A percentile compares a stretch with the other conserved stretches of the same genome.
These are phyloP conservation scores for Leptopilina syphax DNA, from an alignment of 2,888 invertebrate genomes.

Conservation along the genomic window DNA sequence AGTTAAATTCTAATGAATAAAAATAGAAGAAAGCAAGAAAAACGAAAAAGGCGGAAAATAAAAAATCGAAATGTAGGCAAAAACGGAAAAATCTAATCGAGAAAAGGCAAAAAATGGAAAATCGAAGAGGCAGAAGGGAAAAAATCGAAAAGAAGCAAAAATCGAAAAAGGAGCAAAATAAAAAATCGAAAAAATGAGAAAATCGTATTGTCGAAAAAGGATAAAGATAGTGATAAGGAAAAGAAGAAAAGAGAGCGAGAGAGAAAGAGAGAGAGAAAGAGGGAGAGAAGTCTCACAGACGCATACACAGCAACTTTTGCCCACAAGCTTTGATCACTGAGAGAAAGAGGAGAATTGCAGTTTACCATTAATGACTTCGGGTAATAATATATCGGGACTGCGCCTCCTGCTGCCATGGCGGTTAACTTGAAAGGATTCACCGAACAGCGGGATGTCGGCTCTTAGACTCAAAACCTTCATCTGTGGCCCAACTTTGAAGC, in stretches of 20 bases:
- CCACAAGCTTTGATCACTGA: constrained; percentile 40
- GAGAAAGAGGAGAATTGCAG: constrained; percentile 70
- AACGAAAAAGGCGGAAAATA: too few species aligned
- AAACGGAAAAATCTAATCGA: too few species aligned
- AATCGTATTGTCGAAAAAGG: too few species aligned
- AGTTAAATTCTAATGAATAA: too few species aligned
- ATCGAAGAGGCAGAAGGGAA: too few species aligned
- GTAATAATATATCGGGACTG: constrained; percentile 73
- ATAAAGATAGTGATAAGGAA: not conserved
- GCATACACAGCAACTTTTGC: not conserved
- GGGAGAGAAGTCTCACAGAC: not conserved
- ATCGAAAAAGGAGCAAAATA: too few species aligned
- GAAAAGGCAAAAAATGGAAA: too few species aligned
- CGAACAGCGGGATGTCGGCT: constrained; percentile 74
- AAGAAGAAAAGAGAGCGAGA: not conserved
- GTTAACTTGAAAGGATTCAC: constrained; percentile 72
- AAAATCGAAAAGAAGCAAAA: too few species aligned
- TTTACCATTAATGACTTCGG: constrained; percentile 74
- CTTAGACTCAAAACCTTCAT: constrained; percentile 67
- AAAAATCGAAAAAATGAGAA: too few species aligned
- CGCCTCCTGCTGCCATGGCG: constrained; percentile 73
- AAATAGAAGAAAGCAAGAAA: too few species aligned
- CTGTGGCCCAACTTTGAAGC: constrained; percentile 37
- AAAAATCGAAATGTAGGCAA: too few species aligned
- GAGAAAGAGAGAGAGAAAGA: not conserved